phyloP scores from a whole-genome alignment of 92 coral and sea anemone genomes.

The Palythoa caribaeorum region DNA sequence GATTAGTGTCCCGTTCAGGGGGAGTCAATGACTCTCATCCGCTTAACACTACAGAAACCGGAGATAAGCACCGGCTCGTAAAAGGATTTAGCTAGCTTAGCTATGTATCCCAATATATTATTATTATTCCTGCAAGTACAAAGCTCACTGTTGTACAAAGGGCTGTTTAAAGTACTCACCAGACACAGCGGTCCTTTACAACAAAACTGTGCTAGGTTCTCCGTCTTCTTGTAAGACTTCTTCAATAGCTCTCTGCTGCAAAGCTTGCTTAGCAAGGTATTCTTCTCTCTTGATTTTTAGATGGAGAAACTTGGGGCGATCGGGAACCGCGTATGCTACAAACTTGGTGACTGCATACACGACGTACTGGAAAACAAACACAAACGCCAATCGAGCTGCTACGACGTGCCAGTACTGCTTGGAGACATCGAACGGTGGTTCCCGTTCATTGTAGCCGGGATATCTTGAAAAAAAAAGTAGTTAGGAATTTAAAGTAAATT shows the following conservation, averaged over 20 bases:
- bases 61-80: no score
- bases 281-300: conserved; percentile 92
- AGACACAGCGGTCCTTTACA: not conserved
- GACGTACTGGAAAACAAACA: conserved; percentile 94
- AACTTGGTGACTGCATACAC: conserved; percentile 92
- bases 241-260: conserved; percentile 56
- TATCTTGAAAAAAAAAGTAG: conserved; percentile 52
- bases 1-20: no score
- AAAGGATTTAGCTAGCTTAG: no score
- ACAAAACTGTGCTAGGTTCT: conserved; percentile 2
- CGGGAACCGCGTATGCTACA: conserved; percentile 94
- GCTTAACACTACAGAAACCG: no score
- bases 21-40: no score
- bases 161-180: not conserved
- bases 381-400: conserved; percentile 91
- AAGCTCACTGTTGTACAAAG: not conserved
- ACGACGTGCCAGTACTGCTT: conserved; percentile 98
- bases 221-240: conserved; percentile 1
- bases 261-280: conserved; percentile 85
- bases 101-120: not conserved
- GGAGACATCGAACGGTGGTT: conserved; percentile 75
- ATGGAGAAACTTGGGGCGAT: conserved; percentile 84
- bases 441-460: conserved; percentile 80
- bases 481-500: not conserved
- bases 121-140: not conserved